A percentile compares a stretch with the other conserved stretches of the same genome.
These are phyloP conservation scores for Phyllotreta striolata DNA, from an alignment of 2,888 invertebrate species.

Conservation along the genomic window DNA sequence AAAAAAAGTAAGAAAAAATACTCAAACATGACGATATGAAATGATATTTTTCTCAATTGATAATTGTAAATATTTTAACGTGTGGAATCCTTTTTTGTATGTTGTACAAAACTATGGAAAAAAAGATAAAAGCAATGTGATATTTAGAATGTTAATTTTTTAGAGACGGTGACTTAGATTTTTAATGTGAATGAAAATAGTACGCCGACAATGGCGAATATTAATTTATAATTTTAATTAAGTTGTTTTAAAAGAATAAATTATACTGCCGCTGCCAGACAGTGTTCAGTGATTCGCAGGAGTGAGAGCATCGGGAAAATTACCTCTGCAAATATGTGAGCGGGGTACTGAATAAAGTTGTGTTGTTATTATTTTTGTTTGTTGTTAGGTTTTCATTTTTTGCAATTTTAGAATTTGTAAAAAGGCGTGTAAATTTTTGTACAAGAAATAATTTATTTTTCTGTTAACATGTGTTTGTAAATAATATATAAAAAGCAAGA, in stretches of 20 bases:
- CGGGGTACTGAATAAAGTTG: conserved; percentile 20
- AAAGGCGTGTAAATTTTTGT: conserved; percentile 49
- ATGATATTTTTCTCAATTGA: conserved; percentile 48
- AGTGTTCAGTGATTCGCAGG: conserved; percentile 48
- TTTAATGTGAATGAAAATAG: conserved; percentile 31
- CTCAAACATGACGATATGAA: conserved; percentile 48
- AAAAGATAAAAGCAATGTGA: conserved; percentile 52
- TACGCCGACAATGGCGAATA: conserved; percentile 37
- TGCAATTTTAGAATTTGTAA: conserved; percentile 46
- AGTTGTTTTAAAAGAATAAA: conserved; percentile 21
- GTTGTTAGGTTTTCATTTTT: conserved; percentile 46
- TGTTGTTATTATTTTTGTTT: conserved; percentile 44
- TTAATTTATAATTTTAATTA: conserved; percentile 17
- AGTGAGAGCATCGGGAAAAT: conserved; percentile 22
- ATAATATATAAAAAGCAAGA: conserved; percentile 22
- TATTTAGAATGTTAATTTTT: conserved; percentile 52
- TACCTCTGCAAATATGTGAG: background rate
- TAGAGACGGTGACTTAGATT: conserved; percentile 37
- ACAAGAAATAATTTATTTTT: conserved; percentile 50
- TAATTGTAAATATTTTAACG: conserved; percentile 44
- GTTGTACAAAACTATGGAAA: conserved; percentile 44
- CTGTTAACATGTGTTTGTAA: conserved; percentile 41
- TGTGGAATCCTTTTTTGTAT: conserved; percentile 43
- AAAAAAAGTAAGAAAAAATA: conserved; percentile 44
- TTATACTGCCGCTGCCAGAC: conserved; percentile 42